Percentiles rank a stretch among this genome's conserved stretches.
These are phyloP conservation scores for Spatula versicolor DNA, from an alignment of 2,797 vertebrate species.

Conservation along the genomic window DNA sequence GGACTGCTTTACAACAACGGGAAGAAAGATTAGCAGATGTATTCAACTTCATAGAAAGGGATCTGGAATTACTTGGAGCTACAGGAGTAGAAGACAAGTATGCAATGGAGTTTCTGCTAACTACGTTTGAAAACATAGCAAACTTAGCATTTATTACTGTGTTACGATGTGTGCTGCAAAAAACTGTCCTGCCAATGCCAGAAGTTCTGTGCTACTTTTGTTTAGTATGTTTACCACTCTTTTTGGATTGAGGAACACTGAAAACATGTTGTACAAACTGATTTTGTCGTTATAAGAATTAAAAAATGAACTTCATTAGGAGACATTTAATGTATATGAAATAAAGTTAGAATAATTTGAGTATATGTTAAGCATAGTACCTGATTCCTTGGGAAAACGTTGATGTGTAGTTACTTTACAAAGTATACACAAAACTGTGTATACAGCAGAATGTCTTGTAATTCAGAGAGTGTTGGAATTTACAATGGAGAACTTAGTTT, in stretches of 20 bases:
- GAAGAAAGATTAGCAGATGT: constrained; percentile 89
- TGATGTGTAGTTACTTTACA: neutral
- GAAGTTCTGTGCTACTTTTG: neutral
- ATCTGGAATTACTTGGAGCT: constrained; percentile 92
- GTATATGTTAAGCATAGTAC: neutral
- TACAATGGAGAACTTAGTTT: neutral
- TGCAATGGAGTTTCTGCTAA: constrained; percentile 28
- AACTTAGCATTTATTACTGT: neutral
- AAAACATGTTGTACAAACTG: neutral
- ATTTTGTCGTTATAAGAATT: rapidly evolving
- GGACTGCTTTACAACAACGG: constrained; percentile 92
- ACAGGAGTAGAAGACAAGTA: constrained; percentile 98
- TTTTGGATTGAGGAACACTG: neutral
- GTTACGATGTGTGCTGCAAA: neutral
- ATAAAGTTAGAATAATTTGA: neutral
- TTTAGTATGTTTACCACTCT: neutral
- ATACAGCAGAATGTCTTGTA: neutral
- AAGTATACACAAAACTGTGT: neutral
- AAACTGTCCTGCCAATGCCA: neutral
- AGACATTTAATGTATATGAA: neutral
- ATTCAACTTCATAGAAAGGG: constrained; percentile 91
- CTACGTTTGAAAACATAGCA: rapidly evolving
- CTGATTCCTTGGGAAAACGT: neutral
- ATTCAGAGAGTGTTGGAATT: neutral
- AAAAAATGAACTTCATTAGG: neutral